phyloP scores from a whole-genome alignment of 2,113 vertebrate genomes.

The Taxidea taxus region DNA sequence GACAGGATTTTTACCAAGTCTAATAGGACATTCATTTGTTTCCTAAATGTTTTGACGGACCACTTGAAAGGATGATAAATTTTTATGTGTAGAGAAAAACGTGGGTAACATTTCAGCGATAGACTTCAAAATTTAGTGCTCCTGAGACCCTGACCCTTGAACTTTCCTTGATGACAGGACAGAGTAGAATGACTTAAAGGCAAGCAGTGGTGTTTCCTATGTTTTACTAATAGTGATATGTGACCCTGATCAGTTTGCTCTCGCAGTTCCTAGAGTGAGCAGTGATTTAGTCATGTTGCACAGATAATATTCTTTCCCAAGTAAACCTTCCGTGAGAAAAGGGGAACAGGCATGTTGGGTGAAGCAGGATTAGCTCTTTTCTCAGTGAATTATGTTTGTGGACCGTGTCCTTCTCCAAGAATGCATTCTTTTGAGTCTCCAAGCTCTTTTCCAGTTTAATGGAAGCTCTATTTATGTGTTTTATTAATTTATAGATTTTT shows the following conservation, averaged over 20 bases:
- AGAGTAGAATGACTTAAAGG: background rate
- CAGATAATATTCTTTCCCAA: background rate
- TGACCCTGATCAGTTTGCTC: background rate
- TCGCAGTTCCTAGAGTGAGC: background rate
- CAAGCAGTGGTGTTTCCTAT: background rate
- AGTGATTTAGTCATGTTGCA: background rate
- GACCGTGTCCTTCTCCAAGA: background rate
- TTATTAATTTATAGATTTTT: constrained; percentile 54
- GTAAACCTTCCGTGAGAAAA: background rate
- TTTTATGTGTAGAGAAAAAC: background rate
- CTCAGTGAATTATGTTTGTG: background rate
- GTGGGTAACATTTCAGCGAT: background rate
- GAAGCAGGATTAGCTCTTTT: background rate
- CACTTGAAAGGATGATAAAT: background rate
- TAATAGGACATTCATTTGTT: background rate
- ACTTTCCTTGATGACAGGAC: background rate
- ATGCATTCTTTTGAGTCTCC: background rate
- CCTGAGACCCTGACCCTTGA: too few species aligned
- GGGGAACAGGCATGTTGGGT: background rate
- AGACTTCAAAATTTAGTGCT: background rate
- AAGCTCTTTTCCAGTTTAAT: background rate
- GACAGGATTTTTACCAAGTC: background rate
- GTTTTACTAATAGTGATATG: background rate
- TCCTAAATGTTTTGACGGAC: background rate
- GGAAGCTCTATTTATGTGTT: constrained; percentile 39